Conservation (phyloP, 1,140 invertebrate species). For the Agrilus planipennis region DNA sequence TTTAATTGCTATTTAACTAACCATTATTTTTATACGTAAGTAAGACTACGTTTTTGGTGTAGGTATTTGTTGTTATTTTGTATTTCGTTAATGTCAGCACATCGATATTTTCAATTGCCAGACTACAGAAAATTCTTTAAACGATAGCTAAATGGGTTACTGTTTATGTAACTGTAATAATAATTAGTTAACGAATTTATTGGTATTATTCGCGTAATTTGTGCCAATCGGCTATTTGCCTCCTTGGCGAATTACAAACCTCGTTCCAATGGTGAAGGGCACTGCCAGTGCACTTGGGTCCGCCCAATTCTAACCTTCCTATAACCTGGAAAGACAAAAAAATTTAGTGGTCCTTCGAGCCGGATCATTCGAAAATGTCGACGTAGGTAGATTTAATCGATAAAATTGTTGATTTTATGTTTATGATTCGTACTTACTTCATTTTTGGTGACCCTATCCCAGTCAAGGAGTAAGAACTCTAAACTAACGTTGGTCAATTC, state of each 20-base stretch:
- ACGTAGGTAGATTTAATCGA: background rate
- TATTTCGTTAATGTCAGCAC: too few species aligned
- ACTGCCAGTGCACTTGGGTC: conserved; percentile 59
- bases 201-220: conserved; percentile 72
- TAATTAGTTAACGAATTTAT: too few species aligned
- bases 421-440: conserved; percentile 52
- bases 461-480: conserved; percentile 88
- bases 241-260: conserved; percentile 87
- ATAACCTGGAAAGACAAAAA: conserved; percentile 59
- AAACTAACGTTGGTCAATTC: conserved; percentile 81
- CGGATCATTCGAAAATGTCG: conserved; percentile 3
- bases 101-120: too few species aligned
- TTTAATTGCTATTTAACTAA: too few species aligned
- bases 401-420: background rate
- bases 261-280: conserved; percentile 93
- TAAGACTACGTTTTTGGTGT: too few species aligned
- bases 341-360: too few species aligned
- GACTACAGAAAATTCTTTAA: too few species aligned
- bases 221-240: conserved; percentile 98
- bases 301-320: conserved; percentile 83
- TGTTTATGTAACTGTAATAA: too few species aligned
- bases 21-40: too few species aligned
- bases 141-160: too few species aligned
- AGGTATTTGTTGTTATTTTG: too few species aligned
- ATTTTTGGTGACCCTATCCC: conserved; percentile 96